Evolutionary conservation across 1,140 invertebrate species (phyloP).

Genomic region (Radopholus similis): DNA sequence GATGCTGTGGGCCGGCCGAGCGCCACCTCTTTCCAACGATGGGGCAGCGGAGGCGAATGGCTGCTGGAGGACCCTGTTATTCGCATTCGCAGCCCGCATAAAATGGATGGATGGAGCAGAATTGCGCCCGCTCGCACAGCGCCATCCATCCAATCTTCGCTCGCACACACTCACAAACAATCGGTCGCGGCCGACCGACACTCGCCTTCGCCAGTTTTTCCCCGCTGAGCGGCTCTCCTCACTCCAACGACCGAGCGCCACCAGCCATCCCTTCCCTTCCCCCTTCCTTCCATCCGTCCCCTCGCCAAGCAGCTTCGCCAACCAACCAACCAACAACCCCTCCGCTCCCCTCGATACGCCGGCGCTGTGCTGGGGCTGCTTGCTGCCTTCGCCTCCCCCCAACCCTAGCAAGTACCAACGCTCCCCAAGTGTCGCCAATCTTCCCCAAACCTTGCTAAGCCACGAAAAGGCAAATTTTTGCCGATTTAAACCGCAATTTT

Average conservation of each 20-base stretch:
- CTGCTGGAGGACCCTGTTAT: background rate
- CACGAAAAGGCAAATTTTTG: no score
- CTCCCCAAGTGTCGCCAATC: no score
- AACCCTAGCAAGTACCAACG: no score
- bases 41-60: background rate
- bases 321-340: constrained; percentile 8
- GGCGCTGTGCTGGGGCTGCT: no score
- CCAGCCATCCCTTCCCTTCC: constrained; percentile 1
- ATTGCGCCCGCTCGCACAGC: background rate
- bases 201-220: background rate
- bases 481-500: constrained; percentile 7
- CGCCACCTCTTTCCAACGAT: no score
- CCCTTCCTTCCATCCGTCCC: background rate
- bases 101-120: no score
- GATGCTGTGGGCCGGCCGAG: no score
- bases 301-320: constrained; percentile 4
- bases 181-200: background rate
- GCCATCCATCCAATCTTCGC: background rate
- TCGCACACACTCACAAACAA: background rate
- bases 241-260: background rate
- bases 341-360: background rate
- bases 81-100: background rate
- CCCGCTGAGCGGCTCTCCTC: background rate
- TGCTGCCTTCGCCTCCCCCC: no score
- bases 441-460: no score